Conservation (phyloP, 2,888 invertebrate species). For the Sinotaia quadrata region DNA sequence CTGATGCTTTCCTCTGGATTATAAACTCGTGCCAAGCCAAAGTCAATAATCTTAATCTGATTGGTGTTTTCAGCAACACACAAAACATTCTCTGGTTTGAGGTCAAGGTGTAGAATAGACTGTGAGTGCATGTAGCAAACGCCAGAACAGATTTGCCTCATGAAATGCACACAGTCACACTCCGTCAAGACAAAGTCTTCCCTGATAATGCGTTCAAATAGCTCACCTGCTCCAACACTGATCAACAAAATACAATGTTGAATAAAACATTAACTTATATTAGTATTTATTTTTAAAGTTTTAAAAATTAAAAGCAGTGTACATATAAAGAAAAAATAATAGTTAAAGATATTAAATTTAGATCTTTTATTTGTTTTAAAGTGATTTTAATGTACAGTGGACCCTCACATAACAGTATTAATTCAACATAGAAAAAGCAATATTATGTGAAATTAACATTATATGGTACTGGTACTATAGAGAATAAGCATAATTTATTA, state of each 20-base stretch:
- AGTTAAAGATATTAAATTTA: no score
- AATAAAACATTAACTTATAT: no score
- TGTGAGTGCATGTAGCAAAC: conserved; percentile 96
- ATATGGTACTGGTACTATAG: no score
- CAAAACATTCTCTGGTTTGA: conserved; percentile 99
- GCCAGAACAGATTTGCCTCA: conserved; percentile 98
- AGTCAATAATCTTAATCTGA: conserved; percentile 98
- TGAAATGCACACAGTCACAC: conserved; percentile 94
- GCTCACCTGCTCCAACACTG: conserved; percentile 97
- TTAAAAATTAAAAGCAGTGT: no score
- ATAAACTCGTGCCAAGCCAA: conserved; percentile 93
- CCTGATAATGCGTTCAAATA: conserved; percentile 98
- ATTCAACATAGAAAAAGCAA: no score
- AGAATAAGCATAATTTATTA: no score
- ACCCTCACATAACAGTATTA: no score
- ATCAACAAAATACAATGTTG: neutral
- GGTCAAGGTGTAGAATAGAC: conserved; percentile 95
- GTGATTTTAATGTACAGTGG: no score
- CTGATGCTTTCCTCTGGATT: conserved; percentile 90
- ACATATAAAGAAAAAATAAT: no score
- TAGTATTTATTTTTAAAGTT: no score
- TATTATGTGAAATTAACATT: no score
- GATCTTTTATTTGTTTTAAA: no score
- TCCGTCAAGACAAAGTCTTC: conserved; percentile 98
- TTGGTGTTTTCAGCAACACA: conserved; percentile 96